Evolutionary conservation across 1,140 invertebrate genomes (phyloP).

Genomic region (Thalassaphorura encarpata): DNA sequence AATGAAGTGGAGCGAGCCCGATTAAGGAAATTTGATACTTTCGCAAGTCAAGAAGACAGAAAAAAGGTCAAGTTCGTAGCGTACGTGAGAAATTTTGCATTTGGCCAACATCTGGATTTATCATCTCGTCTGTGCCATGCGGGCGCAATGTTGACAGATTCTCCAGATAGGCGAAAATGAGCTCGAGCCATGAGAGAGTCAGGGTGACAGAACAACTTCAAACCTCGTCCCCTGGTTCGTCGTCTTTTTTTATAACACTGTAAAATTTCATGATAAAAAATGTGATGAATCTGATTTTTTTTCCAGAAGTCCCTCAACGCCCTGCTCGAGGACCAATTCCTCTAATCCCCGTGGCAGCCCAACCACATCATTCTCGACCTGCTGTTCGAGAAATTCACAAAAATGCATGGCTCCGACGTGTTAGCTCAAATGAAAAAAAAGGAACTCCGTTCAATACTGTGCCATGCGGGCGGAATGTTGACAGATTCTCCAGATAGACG

Average conservation of each 20-base stretch:
- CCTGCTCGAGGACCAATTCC: not conserved
- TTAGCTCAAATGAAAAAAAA: conserved; percentile 47
- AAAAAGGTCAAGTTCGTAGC: no score
- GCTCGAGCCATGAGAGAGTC: no score
- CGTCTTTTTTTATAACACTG: not conserved
- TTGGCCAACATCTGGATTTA: no score
- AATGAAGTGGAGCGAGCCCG: no score
- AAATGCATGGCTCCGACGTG: conserved; percentile 58
- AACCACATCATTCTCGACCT: conserved; percentile 7
- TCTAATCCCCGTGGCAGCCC: not conserved
- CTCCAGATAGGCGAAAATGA: not conserved
- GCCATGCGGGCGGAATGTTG: no score
- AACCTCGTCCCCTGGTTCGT: no score
- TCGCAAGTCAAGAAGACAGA: no score
- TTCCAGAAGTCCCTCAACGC: conserved; percentile 12
- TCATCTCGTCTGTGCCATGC: no score
- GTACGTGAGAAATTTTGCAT: no score
- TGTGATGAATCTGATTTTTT: not conserved
- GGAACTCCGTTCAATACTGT: conserved; percentile 37
- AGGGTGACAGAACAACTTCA: no score
- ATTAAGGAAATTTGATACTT: no score
- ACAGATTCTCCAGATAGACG: not conserved
- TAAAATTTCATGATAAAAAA: not conserved
- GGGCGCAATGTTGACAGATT: no score
- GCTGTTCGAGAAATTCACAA: conserved; percentile 58